Evolutionary conservation across 2,888 invertebrate genomes (phyloP).

Genomic region (Oxytorus armatus): DNA sequence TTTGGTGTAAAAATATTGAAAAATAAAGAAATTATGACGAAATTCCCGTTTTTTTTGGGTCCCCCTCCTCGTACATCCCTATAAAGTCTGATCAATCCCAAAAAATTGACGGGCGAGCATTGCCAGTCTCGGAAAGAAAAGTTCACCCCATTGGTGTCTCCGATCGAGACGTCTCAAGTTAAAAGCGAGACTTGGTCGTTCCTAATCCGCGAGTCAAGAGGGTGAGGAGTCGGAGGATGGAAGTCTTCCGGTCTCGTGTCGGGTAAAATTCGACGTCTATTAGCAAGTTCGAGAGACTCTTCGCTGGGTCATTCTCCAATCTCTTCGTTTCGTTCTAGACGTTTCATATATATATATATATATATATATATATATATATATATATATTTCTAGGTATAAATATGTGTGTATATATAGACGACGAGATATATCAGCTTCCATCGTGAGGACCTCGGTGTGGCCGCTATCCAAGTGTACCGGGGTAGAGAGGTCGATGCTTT

Average conservation of each 20-base stretch:
- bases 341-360: slow-evolving; percentile 26
- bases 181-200: slow-evolving; percentile 36
- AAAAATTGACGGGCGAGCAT: background rate
- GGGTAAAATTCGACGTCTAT: slow-evolving; percentile 71
- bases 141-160: slow-evolving; percentile 25
- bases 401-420: background rate
- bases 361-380: background rate
- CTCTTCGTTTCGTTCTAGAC: slow-evolving; percentile 53
- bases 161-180: slow-evolving; percentile 16
- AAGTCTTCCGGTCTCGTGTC: slow-evolving; percentile 59
- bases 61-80: no score
- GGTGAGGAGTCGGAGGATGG: slow-evolving; percentile 9
- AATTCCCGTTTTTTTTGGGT: no score
- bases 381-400: no score
- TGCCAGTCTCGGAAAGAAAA: slow-evolving; percentile 26
- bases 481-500: slow-evolving; percentile 52
- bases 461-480: slow-evolving; percentile 59
- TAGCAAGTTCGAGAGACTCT: slow-evolving; percentile 70
- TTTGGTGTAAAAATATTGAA: no score
- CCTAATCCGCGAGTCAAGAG: slow-evolving; percentile 54
- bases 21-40: no score
- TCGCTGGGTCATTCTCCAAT: slow-evolving; percentile 57
- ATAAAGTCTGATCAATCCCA: slow-evolving; percentile 1
- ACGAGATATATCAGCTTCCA: slow-evolving; percentile 62
- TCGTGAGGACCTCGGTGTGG: slow-evolving; percentile 58